Evolutionary conservation across 2,113 vertebrate species (phyloP).

Genomic region (Lophura nycthemera): DNA sequence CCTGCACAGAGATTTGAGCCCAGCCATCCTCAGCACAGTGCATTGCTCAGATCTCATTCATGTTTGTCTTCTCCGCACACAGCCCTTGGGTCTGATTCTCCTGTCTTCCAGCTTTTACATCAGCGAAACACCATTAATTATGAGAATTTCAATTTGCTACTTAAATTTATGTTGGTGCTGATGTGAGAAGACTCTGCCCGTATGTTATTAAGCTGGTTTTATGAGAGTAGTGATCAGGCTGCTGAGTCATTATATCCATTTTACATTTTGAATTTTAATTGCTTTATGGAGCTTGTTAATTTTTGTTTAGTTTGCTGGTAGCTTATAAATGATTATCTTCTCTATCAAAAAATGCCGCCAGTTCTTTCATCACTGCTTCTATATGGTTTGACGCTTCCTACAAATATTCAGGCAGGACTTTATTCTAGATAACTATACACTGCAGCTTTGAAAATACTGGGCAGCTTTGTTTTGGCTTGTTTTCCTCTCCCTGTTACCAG

Average conservation of each 20-base stretch:
- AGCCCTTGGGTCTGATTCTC: background rate
- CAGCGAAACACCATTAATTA: background rate
- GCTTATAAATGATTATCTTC: background rate
- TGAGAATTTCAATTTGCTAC: background rate
- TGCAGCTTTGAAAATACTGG: background rate
- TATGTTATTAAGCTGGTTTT: conserved; percentile 32
- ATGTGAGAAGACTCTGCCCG: background rate
- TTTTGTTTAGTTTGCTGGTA: conserved; percentile 51
- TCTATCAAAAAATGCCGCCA: background rate
- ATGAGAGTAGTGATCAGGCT: conserved; percentile 7
- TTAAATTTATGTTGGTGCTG: conserved; percentile 9
- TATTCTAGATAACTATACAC: background rate
- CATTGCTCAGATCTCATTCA: background rate
- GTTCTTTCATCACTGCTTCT: conserved; percentile 16
- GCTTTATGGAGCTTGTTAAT: conserved; percentile 46
- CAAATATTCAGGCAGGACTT: conserved; percentile 45
- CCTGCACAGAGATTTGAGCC: accelerated
- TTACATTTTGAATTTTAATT: conserved; percentile 57
- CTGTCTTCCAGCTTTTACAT: background rate
- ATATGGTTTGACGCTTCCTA: background rate
- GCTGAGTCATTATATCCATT: conserved; percentile 49
- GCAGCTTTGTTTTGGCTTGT: conserved; percentile 2
- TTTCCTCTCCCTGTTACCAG: conserved; percentile 45
- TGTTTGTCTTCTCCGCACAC: background rate
- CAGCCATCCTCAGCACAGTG: background rate